phyloP scores from a whole-genome alignment of 2,797 vertebrate species.

The Hapalemur alaotrensis region DNA sequence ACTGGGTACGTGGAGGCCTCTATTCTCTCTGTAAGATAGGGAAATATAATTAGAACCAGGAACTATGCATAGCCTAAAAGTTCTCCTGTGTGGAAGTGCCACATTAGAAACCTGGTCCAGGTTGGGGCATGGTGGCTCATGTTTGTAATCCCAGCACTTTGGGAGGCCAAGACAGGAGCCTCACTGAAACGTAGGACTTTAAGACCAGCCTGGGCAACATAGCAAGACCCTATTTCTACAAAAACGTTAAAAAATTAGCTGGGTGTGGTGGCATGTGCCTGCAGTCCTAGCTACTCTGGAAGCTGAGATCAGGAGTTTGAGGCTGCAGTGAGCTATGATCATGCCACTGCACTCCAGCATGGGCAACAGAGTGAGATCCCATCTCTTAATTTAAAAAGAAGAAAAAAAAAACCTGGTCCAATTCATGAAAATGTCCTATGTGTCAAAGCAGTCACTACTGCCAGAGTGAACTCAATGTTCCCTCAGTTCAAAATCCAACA shows the following conservation, averaged over 20 bases:
- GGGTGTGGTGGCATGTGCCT: neutral
- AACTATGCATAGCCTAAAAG: neutral
- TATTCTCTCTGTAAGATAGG: neutral
- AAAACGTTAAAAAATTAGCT: neutral
- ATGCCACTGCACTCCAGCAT: neutral
- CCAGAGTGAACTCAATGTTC: neutral
- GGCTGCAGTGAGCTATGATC: neutral
- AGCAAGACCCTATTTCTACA: neutral
- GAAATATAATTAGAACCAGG: neutral
- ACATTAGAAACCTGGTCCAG: neutral
- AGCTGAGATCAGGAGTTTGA: neutral
- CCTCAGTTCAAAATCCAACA: neutral
- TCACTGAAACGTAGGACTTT: neutral
- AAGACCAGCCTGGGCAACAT: neutral
- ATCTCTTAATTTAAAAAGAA: neutral
- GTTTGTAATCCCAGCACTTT: neutral
- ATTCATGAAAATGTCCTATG: neutral
- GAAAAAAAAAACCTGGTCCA: neutral
- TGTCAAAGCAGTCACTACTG: neutral
- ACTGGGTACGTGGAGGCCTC: neutral
- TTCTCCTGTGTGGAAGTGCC: neutral
- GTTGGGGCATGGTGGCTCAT: neutral
- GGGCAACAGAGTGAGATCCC: neutral
- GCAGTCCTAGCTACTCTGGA: neutral
- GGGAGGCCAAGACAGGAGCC: neutral